Evolutionary conservation across 2,113 vertebrate genomes (phyloP).

Genomic region (Hipposideros armiger): DNA sequence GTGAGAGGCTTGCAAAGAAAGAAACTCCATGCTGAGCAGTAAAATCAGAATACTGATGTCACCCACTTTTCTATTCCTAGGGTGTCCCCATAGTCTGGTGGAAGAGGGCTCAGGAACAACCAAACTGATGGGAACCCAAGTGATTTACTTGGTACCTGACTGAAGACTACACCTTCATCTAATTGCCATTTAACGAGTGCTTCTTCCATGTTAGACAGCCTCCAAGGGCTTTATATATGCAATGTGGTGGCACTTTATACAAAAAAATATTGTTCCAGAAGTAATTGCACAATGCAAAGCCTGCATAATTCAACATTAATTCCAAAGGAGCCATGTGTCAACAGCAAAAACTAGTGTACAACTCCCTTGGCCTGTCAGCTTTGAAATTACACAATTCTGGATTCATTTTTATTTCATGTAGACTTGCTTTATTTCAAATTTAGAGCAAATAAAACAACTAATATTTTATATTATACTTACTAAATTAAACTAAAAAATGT

Average conservation of each 20-base stretch:
- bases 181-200: background rate
- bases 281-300: background rate
- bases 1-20: background rate
- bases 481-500: constrained; percentile 43
- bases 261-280: constrained; percentile 14
- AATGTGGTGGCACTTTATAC: background rate
- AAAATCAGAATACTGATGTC: background rate
- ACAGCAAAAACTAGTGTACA: background rate
- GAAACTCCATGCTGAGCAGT: rapidly evolving
- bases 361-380: background rate
- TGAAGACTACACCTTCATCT: background rate
- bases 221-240: background rate
- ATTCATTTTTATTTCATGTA: constrained; percentile 36
- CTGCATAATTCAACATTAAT: constrained; percentile 29
- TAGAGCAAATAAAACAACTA: constrained; percentile 2
- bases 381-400: constrained; percentile 49
- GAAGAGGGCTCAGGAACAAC: background rate
- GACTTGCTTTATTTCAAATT: constrained; percentile 28
- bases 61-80: background rate
- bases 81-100: background rate
- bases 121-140: background rate
- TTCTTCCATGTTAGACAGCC: background rate
- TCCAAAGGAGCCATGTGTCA: background rate
- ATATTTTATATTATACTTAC: constrained; percentile 26
- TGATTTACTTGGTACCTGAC: background rate